These are phyloP conservation scores for Brienomyrus longianalis DNA, from an alignment of 2,113 vertebrate species.

Conservation along the genomic window DNA sequence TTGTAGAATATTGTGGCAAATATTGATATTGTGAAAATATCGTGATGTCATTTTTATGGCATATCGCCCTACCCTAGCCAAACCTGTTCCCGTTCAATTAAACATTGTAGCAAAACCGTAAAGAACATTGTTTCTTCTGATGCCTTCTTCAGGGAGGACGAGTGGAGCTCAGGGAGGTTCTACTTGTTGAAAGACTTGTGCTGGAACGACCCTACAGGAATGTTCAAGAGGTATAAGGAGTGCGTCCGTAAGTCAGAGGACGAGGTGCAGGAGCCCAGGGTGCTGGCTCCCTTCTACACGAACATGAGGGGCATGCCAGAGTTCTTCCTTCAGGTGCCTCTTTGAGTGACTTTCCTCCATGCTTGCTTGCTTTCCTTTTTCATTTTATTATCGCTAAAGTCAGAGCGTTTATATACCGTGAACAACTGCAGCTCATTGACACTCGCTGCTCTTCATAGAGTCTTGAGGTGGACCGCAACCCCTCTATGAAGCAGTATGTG, in stretches of 20 bases:
- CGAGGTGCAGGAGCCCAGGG: slow-evolving; percentile 48
- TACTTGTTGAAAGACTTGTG: slow-evolving; percentile 66
- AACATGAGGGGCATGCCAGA: slow-evolving; percentile 41
- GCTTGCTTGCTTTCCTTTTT: not conserved
- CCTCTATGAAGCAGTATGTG: slow-evolving; percentile 64
- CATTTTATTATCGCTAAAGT: not conserved
- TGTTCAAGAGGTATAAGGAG: slow-evolving; percentile 59
- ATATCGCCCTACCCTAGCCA: not conserved
- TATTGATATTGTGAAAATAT: not conserved
- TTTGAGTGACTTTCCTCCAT: not conserved
- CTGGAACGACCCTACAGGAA: slow-evolving; percentile 57
- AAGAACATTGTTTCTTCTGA: not conserved
- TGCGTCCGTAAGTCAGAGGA: slow-evolving; percentile 34
- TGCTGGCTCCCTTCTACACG: slow-evolving; percentile 55
- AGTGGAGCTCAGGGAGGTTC: slow-evolving; percentile 54
- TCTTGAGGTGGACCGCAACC: slow-evolving; percentile 49
- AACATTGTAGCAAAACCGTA: not conserved
- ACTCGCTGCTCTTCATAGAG: slow-evolving; percentile 32
- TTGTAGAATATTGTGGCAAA: not conserved
- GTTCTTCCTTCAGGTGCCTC: slow-evolving; percentile 55
- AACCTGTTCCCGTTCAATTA: not conserved
- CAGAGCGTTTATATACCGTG: not conserved
- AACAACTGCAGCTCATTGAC: not conserved
- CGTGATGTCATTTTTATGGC: not conserved
- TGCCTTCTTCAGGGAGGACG: slow-evolving; percentile 33